These are phyloP conservation scores for Drosophila rufa DNA, from an alignment of 1,140 invertebrate genomes.

Conservation along the genomic window DNA sequence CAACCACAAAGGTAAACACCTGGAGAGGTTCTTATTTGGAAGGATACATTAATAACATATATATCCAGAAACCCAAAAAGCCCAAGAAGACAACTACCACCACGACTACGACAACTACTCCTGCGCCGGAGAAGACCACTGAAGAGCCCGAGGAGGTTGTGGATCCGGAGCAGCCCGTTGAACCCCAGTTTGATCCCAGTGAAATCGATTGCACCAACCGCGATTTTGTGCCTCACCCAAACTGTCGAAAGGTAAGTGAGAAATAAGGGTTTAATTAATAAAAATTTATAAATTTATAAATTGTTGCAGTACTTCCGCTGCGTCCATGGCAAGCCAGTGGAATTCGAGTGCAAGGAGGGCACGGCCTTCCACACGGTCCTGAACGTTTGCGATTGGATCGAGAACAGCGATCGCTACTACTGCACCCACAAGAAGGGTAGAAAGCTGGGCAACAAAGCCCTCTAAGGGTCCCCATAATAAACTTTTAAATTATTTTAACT, in stretches of 20 bases:
- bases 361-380: constrained; percentile 90
- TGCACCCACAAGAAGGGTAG: constrained; percentile 69
- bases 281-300: no score
- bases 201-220: constrained; percentile 86
- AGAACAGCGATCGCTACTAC: constrained; percentile 88
- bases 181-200: constrained; percentile 57
- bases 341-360: constrained; percentile 90
- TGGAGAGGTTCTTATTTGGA: not conserved
- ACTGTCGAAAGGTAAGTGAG: constrained; percentile 86
- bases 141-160: constrained; percentile 51
- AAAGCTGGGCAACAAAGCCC: constrained; percentile 39
- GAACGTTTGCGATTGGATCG: constrained; percentile 92
- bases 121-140: constrained; percentile 43
- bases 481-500: constrained; percentile 30
- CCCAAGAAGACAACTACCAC: constrained; percentile 63
- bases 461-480: constrained; percentile 20
- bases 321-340: constrained; percentile 90
- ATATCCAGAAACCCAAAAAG: constrained; percentile 63
- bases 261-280: no score
- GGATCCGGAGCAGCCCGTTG: constrained; percentile 38
- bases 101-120: constrained; percentile 50
- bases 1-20: constrained; percentile 63
- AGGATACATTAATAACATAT: no score
- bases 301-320: constrained; percentile 95
- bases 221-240: constrained; percentile 89